Evolutionary conservation across 2,113 vertebrate species (phyloP).

Genomic region (Amazona guildingii): DNA sequence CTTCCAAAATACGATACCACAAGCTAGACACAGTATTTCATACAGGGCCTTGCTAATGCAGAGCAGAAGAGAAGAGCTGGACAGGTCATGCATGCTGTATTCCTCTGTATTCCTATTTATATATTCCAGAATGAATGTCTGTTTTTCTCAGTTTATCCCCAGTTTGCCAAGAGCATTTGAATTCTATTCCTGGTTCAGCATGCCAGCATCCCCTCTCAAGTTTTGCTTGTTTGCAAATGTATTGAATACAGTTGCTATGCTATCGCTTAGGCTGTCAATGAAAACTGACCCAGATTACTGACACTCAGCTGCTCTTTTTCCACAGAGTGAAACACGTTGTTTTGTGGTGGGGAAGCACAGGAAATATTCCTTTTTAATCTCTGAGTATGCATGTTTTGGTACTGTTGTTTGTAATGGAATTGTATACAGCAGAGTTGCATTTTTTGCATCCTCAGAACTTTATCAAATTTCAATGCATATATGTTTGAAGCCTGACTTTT

Average conservation of each 20-base stretch:
- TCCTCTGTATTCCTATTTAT: background rate
- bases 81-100: rapidly evolving
- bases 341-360: background rate
- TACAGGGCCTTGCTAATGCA: background rate
- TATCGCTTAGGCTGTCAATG: background rate
- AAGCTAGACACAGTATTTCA: background rate
- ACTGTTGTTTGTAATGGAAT: background rate
- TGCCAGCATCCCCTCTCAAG: background rate
- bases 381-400: background rate
- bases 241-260: background rate
- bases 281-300: background rate
- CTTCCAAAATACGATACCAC: background rate
- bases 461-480: background rate
- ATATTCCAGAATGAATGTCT: background rate
- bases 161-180: background rate
- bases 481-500: background rate
- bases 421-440: background rate
- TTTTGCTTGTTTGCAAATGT: background rate
- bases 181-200: background rate
- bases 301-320: background rate
- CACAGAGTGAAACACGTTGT: background rate
- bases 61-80: background rate
- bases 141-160: background rate
- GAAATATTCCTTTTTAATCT: background rate
- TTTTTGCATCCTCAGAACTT: background rate